phyloP scores from a whole-genome alignment of 1,140 invertebrate genomes.

The Ganaspis sp. region DNA sequence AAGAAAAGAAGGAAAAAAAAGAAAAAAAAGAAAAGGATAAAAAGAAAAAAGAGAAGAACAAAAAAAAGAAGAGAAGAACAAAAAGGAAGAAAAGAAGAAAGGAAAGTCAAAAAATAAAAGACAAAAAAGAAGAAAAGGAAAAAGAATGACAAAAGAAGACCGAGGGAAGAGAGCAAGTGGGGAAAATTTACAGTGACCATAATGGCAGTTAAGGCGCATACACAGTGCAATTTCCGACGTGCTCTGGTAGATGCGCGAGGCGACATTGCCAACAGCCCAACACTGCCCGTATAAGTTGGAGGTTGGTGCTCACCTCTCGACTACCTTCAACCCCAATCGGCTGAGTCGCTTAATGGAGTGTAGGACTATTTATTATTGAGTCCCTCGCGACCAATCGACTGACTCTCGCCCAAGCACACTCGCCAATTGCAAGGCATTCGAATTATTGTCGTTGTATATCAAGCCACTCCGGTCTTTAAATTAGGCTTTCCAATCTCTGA shows the following conservation, averaged over 20 bases:
- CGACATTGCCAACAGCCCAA: slow-evolving; percentile 23
- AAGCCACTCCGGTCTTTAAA: not conserved
- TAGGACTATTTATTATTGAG: slow-evolving; percentile 6
- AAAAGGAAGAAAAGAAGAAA: no score
- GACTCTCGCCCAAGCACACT: not conserved
- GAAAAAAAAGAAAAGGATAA: no score
- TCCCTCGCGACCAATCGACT: slow-evolving; percentile 11
- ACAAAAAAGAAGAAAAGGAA: not conserved
- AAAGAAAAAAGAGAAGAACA: no score
- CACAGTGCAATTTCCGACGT: not conserved
- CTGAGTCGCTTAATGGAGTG: slow-evolving; percentile 13
- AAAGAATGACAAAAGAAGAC: not conserved
- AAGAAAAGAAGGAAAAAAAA: no score
- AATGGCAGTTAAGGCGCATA: slow-evolving; percentile 19
- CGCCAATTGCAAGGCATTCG: not conserved
- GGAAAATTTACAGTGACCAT: slow-evolving; percentile 19
- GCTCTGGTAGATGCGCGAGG: not conserved
- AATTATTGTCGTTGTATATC: slow-evolving; percentile 19
- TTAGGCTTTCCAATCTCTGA: slow-evolving; percentile 10
- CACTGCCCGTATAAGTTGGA: slow-evolving; percentile 13
- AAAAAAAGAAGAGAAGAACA: no score
- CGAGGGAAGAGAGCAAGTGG: not conserved
- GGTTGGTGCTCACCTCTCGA: not conserved
- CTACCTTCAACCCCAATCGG: slow-evolving; percentile 19
- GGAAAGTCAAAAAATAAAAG: no score